Base-by-base conservation (phyloP, 1,140 invertebrate genomes). In the Globodera rostochiensis region DNA sequence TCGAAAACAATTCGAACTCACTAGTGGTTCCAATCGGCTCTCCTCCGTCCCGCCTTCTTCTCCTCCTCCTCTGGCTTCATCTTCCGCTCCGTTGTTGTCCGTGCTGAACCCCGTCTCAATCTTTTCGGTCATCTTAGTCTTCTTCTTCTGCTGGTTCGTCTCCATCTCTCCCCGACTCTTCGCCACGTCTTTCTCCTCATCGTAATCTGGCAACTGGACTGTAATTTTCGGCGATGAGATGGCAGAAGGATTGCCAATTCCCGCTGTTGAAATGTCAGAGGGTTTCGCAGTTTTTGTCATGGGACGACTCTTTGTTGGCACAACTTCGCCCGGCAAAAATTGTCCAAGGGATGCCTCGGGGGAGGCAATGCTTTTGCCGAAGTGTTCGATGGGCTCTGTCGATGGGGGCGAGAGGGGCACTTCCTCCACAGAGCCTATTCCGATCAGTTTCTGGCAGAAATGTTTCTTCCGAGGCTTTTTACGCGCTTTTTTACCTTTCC, bases 21-120 rank as follows among this genome's bases (percentile, higher is more conserved):
- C 49, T 71, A 83, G 66, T 13, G 50, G 71, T 67, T 82, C 60
- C 70, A 36, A 19, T 80, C 13, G 6, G 46, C 21, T 13, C 25
- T 60, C 21, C 19, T 67, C 50, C 11, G 11, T 64, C 66, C 49
- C 21, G 9, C n/a, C 69, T 15, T 77, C 15, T 69, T 36, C n/a
- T 46, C 60, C n/a, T 46, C 36, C 13, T 78, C 49, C 64, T 36
- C 70, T 77, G 36, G 64, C n/a, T 6, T 11, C 36, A 2, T 66
- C 67, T 8, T 15, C 15, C 21, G 67, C 49, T 45, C 80, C 81
- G n/a, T 66, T 45, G 25, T 57, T 80, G 74, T 83, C 82, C 60
- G 53, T 81, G 66, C 60, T 83, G 69, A 83, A 83, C 36, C 85
- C 83, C n/a, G 80, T 69, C 71, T 83, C 36, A n/a, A 78, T 80